A percentile compares a stretch with the other conserved stretches of the same genome.
These are phyloP conservation scores for Eilema griseolum DNA, from an alignment of 2,888 invertebrate species.

Conservation along the genomic window DNA sequence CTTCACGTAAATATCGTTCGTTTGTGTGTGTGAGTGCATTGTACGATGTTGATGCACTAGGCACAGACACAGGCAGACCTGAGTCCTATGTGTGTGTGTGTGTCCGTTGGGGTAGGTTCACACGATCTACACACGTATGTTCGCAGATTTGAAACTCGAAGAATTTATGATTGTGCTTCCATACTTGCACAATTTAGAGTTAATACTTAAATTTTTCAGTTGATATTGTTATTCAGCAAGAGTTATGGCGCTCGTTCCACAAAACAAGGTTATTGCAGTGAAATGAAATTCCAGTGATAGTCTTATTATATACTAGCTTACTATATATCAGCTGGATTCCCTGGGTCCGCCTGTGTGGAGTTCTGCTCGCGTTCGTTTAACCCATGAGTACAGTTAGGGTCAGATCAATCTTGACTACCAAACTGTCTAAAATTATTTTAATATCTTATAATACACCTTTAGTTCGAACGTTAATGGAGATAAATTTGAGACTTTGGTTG, in stretches of 20 bases:
- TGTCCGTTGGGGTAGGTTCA: conserved; percentile 71
- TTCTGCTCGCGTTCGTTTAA: no score
- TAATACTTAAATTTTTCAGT: not conserved
- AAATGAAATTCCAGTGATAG: conserved; percentile 7
- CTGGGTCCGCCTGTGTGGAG: no score
- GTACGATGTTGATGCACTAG: conserved; percentile 41
- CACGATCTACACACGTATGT: conserved; percentile 33
- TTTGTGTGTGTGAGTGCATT: conserved; percentile 56
- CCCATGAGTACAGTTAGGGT: no score
- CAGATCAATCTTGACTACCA: no score
- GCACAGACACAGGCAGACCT: conserved; percentile 53
- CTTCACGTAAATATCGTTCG: conserved; percentile 59
- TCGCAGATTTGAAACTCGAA: conserved; percentile 34
- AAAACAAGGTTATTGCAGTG: not conserved
- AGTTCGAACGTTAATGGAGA: no score
- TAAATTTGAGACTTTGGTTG: no score
- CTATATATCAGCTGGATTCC: not conserved
- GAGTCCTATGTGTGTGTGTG: conserved; percentile 63
- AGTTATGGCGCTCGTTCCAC: conserved; percentile 8
- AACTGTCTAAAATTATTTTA: no score
- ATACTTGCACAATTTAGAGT: conserved; percentile 20
- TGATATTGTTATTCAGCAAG: conserved; percentile 9
- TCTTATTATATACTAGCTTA: not conserved
- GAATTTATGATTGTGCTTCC: conserved; percentile 35
- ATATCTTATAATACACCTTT: no score